Base-by-base conservation (phyloP, 2,113 vertebrate genomes). In the Limnothrissa miodon region DNA sequence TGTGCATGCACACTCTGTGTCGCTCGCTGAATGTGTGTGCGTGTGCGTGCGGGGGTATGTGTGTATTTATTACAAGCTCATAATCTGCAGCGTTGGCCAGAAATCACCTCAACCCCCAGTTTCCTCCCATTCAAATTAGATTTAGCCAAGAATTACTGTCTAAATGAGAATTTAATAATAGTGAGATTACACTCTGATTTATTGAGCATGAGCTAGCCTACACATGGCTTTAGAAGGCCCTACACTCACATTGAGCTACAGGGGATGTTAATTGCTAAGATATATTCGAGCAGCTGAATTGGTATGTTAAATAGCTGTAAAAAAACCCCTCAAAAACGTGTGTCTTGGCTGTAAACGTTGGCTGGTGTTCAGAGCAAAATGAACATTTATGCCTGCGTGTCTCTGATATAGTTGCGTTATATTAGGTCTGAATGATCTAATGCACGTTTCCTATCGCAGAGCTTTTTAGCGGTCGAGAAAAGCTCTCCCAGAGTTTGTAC, bases 111-210 rank as follows among this genome's bases (percentile, higher is more conserved):
- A 74, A 33, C 66, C 66, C 33, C 33, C 66, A 36, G 66, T 74
- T 74, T 74, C 66, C 66, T 74, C 66, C 29, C 66, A 74, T 74
- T 36, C 66, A 74, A 74, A 74, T 74, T 74, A 74, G 66, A 74
- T 74, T 74, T 74, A 74, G 66, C 66, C 66, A 74, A 33, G 66
- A 74, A 74, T 74, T 74, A 74, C 66, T 74, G 66, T 74, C 66
- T 36, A 74, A 74, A 74, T 74, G 33, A 74, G 66, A 74, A 15
- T 74, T 39, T 74, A 74, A 74, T 74, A 29, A 74, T 36, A 74
- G 66, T 39, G 11, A 36, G 66, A 74, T 74, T 74, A 36, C 66
- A 15, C 29, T 15, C 66, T 74, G 29, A 39, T 74, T 74, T 74
- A 74, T 74, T 36, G 66, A 74, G 25, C 66, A 74, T 74, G 29